Conservation (phyloP, 2,888 invertebrate species). For the Syrista parreyssii region DNA sequence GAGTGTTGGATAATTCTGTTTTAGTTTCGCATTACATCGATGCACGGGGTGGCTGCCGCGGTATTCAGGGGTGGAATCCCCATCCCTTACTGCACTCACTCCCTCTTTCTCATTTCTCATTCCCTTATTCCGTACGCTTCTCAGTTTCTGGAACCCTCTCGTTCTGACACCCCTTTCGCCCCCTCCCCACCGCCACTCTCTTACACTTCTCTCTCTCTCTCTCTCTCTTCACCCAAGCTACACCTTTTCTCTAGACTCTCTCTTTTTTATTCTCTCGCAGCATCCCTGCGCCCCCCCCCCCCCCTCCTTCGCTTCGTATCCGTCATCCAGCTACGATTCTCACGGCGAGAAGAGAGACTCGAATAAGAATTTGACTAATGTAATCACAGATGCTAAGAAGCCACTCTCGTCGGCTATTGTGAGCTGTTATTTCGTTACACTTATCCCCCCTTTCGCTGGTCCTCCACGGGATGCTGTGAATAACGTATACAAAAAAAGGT, state of each 20-base stretch:
- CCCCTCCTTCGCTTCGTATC: too few species aligned
- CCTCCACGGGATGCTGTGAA: background rate
- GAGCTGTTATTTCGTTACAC: constrained; percentile 42
- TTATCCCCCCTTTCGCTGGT: background rate
- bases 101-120: background rate
- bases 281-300: too few species aligned
- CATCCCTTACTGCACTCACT: too few species aligned
- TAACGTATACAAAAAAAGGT: background rate
- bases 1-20: constrained; percentile 60
- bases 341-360: constrained; percentile 25
- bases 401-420: constrained; percentile 49
- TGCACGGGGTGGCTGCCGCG: constrained; percentile 33
- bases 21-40: constrained; percentile 62
- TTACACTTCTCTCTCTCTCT: constrained; percentile 1
- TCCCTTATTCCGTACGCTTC: constrained; percentile 1
- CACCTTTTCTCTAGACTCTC: constrained; percentile 11
- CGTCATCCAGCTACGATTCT: constrained; percentile 13
- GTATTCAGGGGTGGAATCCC: too few species aligned
- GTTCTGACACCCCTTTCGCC: background rate
- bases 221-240: background rate
- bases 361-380: constrained; percentile 60
- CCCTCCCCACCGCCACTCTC: background rate
- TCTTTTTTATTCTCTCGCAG: constrained; percentile 19
- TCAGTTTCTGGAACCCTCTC: too few species aligned
- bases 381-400: constrained; percentile 60